These are phyloP conservation scores for Drosophila macrospina DNA, from an alignment of 2,888 invertebrate species.

Conservation along the genomic window DNA sequence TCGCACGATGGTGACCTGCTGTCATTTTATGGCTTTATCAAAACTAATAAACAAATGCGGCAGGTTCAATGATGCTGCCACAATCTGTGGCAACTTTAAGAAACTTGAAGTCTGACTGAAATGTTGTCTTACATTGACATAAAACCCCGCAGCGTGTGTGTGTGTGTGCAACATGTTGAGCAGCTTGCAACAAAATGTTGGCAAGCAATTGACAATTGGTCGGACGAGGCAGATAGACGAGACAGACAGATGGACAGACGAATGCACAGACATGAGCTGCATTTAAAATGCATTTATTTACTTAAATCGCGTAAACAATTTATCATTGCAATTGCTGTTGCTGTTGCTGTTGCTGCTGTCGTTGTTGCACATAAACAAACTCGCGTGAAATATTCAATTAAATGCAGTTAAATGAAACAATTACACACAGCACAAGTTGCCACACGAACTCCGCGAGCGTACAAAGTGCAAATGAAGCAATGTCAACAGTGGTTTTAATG, in stretches of 20 bases:
- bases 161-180: constrained; percentile 19
- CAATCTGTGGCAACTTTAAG: constrained; percentile 12
- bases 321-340: constrained; percentile 46
- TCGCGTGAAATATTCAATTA: constrained; percentile 73
- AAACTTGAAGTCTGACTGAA: too few species aligned
- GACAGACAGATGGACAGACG: constrained; percentile 3
- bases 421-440: constrained; percentile 50
- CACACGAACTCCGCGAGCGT: constrained; percentile 15
- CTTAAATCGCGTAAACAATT: constrained; percentile 72
- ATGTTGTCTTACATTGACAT: too few species aligned
- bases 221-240: background rate
- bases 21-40: constrained; percentile 71
- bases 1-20: constrained; percentile 17
- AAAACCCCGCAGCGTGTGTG: constrained; percentile 17
- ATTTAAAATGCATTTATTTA: constrained; percentile 62
- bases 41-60: constrained; percentile 66
- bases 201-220: constrained; percentile 20
- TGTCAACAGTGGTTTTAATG: constrained; percentile 55
- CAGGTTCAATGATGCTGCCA: constrained; percentile 19
- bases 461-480: constrained; percentile 67
- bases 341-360: constrained; percentile 11
- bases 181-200: constrained; percentile 16
- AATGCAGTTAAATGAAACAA: constrained; percentile 75
- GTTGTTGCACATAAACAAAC: constrained; percentile 52
- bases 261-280: constrained; percentile 2